Evolutionary conservation across 2,797 vertebrate genomes (phyloP).

Genomic region (Cryptoblepharus egeriae): DNA sequence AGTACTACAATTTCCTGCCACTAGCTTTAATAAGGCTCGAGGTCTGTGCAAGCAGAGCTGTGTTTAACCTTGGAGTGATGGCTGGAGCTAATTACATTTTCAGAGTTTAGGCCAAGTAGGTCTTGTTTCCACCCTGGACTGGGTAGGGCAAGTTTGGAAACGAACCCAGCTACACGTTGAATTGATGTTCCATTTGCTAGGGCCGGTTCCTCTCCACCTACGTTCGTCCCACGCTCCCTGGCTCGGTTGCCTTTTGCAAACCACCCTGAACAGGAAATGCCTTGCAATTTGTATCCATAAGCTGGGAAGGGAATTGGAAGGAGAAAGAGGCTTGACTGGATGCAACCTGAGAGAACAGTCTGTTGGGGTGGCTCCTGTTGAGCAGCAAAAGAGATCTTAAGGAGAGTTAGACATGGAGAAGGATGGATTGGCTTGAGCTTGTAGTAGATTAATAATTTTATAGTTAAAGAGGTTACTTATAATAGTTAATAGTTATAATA

Average conservation of each 20-base stretch:
- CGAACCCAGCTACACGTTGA: constrained; percentile 51
- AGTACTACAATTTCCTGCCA: not conserved
- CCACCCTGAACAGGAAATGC: constrained; percentile 78
- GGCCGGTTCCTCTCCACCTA: constrained; percentile 71
- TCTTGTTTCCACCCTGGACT: constrained; percentile 55
- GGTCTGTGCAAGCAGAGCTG: not conserved
- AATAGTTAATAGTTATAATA: constrained; percentile 12
- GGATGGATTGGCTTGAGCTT: constrained; percentile 12
- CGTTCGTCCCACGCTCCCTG: constrained; percentile 70
- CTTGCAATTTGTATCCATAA: constrained; percentile 69
- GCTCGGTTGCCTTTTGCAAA: constrained; percentile 66
- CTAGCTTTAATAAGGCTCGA: constrained; percentile 19
- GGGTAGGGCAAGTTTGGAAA: constrained; percentile 64
- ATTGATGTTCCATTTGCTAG: constrained; percentile 66
- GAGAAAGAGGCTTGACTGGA: constrained; percentile 64
- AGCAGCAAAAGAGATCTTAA: constrained; percentile 10
- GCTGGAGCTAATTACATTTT: constrained; percentile 41
- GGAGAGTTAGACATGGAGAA: not conserved
- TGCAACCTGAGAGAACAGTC: constrained; percentile 62
- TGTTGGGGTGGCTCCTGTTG: constrained; percentile 64
- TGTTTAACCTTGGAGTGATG: constrained; percentile 23
- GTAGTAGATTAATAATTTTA: constrained; percentile 30
- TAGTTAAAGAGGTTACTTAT: no score
- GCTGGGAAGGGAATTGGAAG: constrained; percentile 66
- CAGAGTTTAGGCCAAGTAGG: constrained; percentile 46